Conservation (phyloP, 2,797 vertebrate species). For the Schizothorax lantsangensis region DNA sequence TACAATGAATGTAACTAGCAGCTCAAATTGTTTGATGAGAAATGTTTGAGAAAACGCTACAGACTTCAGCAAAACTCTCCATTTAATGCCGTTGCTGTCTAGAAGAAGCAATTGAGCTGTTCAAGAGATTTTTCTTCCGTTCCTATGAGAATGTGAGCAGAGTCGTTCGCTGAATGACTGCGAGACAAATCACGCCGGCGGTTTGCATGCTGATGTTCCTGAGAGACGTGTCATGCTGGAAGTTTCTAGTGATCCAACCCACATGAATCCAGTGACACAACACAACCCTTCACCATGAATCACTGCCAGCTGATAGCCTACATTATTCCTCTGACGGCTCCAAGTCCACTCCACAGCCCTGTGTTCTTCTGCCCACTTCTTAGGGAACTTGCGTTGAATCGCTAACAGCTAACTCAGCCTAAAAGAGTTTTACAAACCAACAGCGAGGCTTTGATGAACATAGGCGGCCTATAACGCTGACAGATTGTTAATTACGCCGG, state of each 20-base stretch:
- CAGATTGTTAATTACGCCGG: slow-evolving; percentile 16
- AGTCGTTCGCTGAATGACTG: neutral
- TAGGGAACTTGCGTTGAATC: neutral
- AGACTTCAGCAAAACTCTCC: neutral
- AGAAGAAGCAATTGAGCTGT: neutral
- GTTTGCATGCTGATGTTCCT: slow-evolving; percentile 18
- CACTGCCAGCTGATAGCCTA: neutral
- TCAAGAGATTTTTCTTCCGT: neutral
- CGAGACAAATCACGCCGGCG: neutral
- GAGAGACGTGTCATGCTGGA: slow-evolving; percentile 24
- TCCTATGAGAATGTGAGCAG: neutral
- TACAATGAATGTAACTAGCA: neutral
- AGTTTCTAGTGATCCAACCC: slow-evolving; percentile 3
- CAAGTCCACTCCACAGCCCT: neutral
- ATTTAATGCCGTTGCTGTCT: neutral
- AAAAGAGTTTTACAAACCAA: neutral
- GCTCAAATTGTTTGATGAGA: neutral
- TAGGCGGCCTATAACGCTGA: neutral
- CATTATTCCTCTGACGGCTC: neutral
- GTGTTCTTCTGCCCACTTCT: neutral
- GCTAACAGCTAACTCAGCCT: neutral
- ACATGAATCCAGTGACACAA: slow-evolving; percentile 8
- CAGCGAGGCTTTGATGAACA: slow-evolving; percentile 3
- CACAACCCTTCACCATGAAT: slow-evolving; percentile 10
- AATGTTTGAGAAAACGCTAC: neutral